phyloP scores from a whole-genome alignment of 1,140 invertebrate species.

The Drosophila parabipectinata region DNA sequence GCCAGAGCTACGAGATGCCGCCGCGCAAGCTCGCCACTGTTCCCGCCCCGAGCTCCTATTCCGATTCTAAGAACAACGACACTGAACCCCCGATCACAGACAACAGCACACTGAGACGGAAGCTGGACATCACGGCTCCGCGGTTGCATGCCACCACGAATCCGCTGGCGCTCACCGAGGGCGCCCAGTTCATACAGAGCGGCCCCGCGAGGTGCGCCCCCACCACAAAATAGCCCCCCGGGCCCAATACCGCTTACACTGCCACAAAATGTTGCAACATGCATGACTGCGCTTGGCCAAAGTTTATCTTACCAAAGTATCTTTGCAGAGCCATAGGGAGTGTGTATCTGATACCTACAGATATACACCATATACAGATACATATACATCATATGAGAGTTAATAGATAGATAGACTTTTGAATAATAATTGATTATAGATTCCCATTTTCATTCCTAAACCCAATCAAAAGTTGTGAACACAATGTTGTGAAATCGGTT shows the following conservation, averaged over 20 bases:
- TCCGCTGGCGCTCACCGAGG: conserved; percentile 85
- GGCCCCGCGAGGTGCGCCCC: conserved; percentile 64
- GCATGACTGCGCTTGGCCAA: conserved; percentile 43
- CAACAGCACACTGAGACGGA: conserved; percentile 68
- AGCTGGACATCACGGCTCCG: conserved; percentile 87
- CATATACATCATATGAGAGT: no score
- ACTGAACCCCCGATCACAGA: conserved; percentile 37
- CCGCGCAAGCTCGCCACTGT: conserved; percentile 51
- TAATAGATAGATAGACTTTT: not conserved
- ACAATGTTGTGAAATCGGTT: conserved; percentile 1
- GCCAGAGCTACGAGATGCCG: conserved; percentile 62
- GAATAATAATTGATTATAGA: not conserved
- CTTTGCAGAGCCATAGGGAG: conserved; percentile 12
- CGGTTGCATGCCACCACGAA: conserved; percentile 90
- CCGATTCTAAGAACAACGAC: conserved; percentile 39
- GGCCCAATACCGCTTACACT: conserved; percentile 15
- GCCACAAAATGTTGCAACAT: conserved; percentile 20
- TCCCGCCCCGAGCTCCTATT: conserved; percentile 25
- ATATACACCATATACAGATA: no score
- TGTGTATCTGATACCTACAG: no score
- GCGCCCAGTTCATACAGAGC: conserved; percentile 83
- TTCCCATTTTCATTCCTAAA: not conserved
- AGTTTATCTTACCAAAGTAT: not conserved
- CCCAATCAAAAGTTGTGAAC: not conserved
- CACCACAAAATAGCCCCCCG: conserved; percentile 32